phyloP scores from a whole-genome alignment of 2,113 vertebrate genomes.

The Rhinogobius similis region DNA sequence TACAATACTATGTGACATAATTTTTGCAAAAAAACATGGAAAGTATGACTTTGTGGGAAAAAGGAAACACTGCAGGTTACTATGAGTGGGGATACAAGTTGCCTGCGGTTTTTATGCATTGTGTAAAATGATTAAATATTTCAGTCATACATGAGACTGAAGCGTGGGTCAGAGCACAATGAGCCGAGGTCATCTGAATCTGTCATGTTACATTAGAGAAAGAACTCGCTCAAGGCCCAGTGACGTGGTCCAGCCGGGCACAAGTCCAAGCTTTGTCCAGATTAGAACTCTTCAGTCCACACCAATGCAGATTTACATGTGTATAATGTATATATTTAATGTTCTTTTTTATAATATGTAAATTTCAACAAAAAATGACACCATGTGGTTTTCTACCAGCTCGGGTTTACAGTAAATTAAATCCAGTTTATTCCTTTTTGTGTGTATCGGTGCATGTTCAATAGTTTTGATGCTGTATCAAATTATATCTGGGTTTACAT shows the following conservation, averaged over 20 bases:
- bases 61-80: neutral
- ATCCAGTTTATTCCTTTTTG: too few species aligned
- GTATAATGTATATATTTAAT: too few species aligned
- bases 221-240: constrained; percentile 43
- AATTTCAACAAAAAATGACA: too few species aligned
- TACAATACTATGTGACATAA: neutral
- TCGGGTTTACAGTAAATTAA: too few species aligned
- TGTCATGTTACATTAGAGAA: constrained; percentile 27
- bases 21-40: neutral
- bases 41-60: neutral
- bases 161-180: constrained; percentile 22
- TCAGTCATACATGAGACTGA: constrained; percentile 12
- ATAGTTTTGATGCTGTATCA: too few species aligned
- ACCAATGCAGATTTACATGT: too few species aligned
- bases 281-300: neutral
- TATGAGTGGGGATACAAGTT: constrained; percentile 6
- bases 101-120: constrained; percentile 1
- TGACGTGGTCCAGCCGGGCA: constrained; percentile 34
- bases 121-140: constrained; percentile 11
- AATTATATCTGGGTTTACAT: too few species aligned
- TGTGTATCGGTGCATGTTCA: too few species aligned
- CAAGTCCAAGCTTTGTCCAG: neutral
- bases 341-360: too few species aligned
- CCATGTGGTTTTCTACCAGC: too few species aligned
- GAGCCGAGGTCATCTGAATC: neutral